Evolutionary conservation across 2,888 invertebrate species (phyloP).

Genomic region (Melanostoma mellinum): DNA sequence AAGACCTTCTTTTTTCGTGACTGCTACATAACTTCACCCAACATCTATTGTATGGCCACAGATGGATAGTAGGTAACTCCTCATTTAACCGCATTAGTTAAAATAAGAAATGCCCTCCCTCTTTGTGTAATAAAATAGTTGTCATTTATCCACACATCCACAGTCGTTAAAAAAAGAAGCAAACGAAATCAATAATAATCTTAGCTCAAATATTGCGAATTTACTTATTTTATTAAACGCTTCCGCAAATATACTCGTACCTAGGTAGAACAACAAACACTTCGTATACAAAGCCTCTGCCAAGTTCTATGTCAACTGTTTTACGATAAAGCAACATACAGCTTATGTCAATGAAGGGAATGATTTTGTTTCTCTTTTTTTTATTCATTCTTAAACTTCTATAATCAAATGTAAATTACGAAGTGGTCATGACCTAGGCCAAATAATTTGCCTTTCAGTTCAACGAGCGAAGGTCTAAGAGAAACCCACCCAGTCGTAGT

Average conservation of each 20-base stretch:
- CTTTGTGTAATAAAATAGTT: too few species aligned
- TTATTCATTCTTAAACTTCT: slow-evolving; percentile 18
- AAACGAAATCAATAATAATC: slow-evolving; percentile 4
- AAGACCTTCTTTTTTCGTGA: too few species aligned
- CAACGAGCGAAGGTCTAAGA: slow-evolving; percentile 56
- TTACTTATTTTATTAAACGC: slow-evolving; percentile 22
- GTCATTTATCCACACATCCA: too few species aligned
- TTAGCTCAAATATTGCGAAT: background rate
- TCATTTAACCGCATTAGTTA: too few species aligned
- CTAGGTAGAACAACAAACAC: slow-evolving; percentile 40
- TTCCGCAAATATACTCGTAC: slow-evolving; percentile 11
- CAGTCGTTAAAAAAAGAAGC: background rate
- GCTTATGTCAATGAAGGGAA: slow-evolving; percentile 42
- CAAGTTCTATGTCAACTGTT: slow-evolving; percentile 47
- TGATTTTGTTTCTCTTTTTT: slow-evolving; percentile 25
- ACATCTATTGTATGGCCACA: too few species aligned
- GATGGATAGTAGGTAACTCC: too few species aligned
- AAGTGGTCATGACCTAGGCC: slow-evolving; percentile 70
- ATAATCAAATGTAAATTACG: slow-evolving; percentile 68
- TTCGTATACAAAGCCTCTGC: slow-evolving; percentile 28
- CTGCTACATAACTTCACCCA: too few species aligned
- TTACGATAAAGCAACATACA: slow-evolving; percentile 36
- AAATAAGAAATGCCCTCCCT: too few species aligned
- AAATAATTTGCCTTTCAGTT: slow-evolving; percentile 57
- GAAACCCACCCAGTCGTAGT: slow-evolving; percentile 63